phyloP scores from a whole-genome alignment of 1,140 invertebrate species.

The Drosophila parvula region DNA sequence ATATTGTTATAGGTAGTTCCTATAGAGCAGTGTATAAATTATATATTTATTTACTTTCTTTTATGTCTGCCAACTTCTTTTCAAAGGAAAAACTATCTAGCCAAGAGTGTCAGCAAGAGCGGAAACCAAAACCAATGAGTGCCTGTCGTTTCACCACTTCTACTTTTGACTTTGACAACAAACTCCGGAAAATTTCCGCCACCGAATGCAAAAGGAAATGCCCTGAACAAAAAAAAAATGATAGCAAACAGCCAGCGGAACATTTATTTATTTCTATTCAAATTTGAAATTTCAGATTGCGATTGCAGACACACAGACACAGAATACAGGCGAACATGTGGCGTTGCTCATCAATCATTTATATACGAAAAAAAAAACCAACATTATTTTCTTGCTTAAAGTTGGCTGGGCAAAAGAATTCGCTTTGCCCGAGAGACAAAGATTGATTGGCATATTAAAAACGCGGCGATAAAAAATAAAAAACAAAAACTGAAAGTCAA shows the following conservation, averaged over 20 bases:
- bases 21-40: not conserved
- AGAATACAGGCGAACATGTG: constrained; percentile 40
- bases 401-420: constrained; percentile 43
- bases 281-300: constrained; percentile 46
- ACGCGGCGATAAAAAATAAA: constrained; percentile 14
- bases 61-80: not conserved
- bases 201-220: constrained; percentile 24
- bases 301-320: constrained; percentile 27
- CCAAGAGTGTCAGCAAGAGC: not conserved
- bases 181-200: constrained; percentile 42
- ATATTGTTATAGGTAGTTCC: not conserved
- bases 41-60: not conserved
- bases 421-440: constrained; percentile 56
- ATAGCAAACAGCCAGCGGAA: constrained; percentile 31
- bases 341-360: constrained; percentile 72
- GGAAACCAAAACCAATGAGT: constrained; percentile 2
- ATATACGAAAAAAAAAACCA: constrained; percentile 33
- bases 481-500: constrained; percentile 1
- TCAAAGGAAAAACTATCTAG: constrained; percentile 1
- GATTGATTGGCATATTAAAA: constrained; percentile 72
- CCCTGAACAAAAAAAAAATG: constrained; percentile 4
- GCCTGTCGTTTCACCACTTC: constrained; percentile 11
- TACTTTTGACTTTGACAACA: constrained; percentile 29
- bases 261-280: constrained; percentile 57
- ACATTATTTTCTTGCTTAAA: constrained; percentile 76